A percentile compares a stretch with the other conserved stretches of the same genome.
Evolutionary conservation across 2,113 vertebrate species (phyloP).

Genomic region (Chloropsis cyanopogon): DNA sequence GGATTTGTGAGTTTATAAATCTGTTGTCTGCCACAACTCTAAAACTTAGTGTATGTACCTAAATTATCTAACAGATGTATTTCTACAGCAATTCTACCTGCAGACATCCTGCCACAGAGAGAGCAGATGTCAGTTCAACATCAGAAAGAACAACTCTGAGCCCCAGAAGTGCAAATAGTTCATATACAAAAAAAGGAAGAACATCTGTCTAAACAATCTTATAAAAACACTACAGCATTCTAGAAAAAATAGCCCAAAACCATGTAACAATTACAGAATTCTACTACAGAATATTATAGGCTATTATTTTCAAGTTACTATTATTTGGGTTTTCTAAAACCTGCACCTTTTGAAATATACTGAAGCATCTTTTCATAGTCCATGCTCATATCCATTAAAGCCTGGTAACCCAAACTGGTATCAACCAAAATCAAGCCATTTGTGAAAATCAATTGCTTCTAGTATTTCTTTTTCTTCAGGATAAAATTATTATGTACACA

Average conservation of each 20-base stretch:
- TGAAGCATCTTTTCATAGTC: neutral
- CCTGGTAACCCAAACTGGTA: neutral
- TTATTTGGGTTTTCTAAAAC: neutral
- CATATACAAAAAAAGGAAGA: neutral
- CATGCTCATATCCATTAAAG: neutral
- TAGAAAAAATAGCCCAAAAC: constrained; percentile 13
- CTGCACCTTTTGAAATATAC: neutral
- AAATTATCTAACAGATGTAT: constrained; percentile 10
- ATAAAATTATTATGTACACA: neutral
- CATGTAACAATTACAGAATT: neutral
- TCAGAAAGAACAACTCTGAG: constrained; percentile 32
- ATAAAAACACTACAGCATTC: neutral
- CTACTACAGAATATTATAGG: neutral
- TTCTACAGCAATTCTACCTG: constrained; percentile 48
- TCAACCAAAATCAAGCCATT: neutral
- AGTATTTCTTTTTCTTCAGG: neutral
- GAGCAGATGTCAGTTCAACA: constrained; percentile 36
- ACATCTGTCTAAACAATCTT: constrained; percentile 42
- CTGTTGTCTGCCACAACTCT: neutral
- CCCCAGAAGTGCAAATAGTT: constrained; percentile 32
- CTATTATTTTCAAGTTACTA: neutral
- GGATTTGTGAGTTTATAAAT: neutral
- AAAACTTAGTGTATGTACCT: neutral
- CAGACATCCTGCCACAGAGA: constrained; percentile 22
- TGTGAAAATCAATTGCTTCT: neutral